Base-by-base conservation (phyloP, 2,888 invertebrate species). In the Nomada flava region DNA sequence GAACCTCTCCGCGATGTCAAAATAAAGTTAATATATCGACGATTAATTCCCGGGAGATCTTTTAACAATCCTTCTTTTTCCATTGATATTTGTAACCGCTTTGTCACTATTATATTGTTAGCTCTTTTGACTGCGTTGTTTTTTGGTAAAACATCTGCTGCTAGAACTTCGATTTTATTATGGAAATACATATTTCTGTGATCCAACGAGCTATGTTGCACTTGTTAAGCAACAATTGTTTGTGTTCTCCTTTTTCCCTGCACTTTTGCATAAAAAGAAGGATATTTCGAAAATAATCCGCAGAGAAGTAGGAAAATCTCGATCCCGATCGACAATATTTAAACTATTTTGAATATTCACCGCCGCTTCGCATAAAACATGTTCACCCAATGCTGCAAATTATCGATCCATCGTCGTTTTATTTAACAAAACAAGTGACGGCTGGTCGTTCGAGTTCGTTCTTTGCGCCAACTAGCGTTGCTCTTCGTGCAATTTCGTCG, bases 11-110 rank as follows among this genome's bases (percentile, higher is more conserved):
- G 63, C 53, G 52, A 26, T 53, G 20, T 75, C 64, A 26, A 44
- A 72, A 79, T 68, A 55, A 74, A 76, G 77, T 83, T 84, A 84
- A 82, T 77, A 68, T 52, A 29, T 20, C 29, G 2, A 36, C 50
- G 36, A 50, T 29, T 26, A 53, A 71, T 79, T 53, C 47, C 2
- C 4, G 15, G 23, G 2, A 15, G 15, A 26, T 18, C 7, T 13
- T 42, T 55, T 13, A 23, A 26, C 36, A 36, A 7, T 7, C 7
- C 36, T 36, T 36, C 36, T 36, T 36, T 36, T 7, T 36, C 36
- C 36, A 36, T 36, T 1, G 7, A 36, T 29, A 36, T 7, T 36
- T 36, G 5, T 7, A 7, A 36, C 36, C 36, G 36, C 7, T 9
- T 36, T 36, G 36, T 36, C 36, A 7, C 36, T 7, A 36, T 36